Base-by-base conservation (phyloP, 2,888 invertebrate species). In the Hylaea fasciaria region DNA sequence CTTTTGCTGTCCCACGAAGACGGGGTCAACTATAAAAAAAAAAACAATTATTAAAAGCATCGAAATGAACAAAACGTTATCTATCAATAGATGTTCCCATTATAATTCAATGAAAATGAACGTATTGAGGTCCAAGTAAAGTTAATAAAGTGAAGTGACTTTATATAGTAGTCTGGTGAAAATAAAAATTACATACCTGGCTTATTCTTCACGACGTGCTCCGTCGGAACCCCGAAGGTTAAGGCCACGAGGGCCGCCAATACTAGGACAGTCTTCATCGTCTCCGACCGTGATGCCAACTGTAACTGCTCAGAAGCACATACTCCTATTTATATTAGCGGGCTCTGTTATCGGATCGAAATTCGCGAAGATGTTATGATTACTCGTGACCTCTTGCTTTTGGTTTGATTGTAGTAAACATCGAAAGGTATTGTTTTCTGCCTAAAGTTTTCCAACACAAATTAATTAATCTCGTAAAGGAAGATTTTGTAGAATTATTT, bases 251-350 rank as follows among this genome's bases (percentile, higher is more conserved):
- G 74, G 66, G 78, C 80, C 46, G 82, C 76, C 37, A 87, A 71
- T 50, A 86, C 67, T 60, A 85, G 65, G 74, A 86, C 77, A 78
- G 83, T 80, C 81, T 82, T 87, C 87, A 84, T 85, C 61, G 71
- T 83, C 68, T 62, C 58, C 64, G 57, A 63, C 64, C 62, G 62
- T 64, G 64, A 65, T 66, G 71, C 60, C 60, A 78, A 81, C 82
- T 82, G 81, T 82, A 60, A 48, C 16, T 12, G 9, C 14, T 44
- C 29, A 9, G n/a, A n/a, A 0, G 1, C 5, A n/a, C 7, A 17
- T 16, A 12, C 10, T 17, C 43, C 39, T 22, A 44, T 62, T 57
- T 62, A 62, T 62, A 56, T 12, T 12, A 37, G 4, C 12, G 10
- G n/a, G 7, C n/a, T 12, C 3, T 28, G 50, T 51, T 60, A 52